Evolutionary conservation across 1,140 invertebrate species (phyloP).

Genomic region (Penaeus vannamei): DNA sequence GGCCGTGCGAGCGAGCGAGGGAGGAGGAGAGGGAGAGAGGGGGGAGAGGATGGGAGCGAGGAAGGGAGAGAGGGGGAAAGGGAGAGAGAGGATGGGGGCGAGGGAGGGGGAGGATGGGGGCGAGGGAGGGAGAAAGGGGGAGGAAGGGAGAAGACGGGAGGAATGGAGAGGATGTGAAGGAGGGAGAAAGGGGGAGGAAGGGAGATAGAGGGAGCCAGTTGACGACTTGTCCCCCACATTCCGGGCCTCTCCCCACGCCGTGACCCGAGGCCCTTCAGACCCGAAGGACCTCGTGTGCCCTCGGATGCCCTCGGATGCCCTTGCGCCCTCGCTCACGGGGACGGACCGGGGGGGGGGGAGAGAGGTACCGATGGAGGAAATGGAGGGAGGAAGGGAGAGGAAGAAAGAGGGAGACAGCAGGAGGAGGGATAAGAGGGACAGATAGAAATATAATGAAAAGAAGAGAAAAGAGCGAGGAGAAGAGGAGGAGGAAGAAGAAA

Average conservation of each 20-base stretch:
- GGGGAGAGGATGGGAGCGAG: background rate
- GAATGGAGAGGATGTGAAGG: slow-evolving; percentile 25
- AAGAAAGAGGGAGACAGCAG: background rate
- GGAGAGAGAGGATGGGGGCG: background rate
- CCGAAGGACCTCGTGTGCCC: no score
- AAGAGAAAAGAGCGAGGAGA: no score
- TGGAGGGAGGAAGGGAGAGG: background rate
- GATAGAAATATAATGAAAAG: background rate
- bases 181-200: slow-evolving; percentile 3
- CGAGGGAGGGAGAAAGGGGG: background rate
- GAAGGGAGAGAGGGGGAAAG: background rate
- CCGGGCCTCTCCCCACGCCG: no score
- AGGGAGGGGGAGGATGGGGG: background rate
- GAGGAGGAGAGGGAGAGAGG: background rate
- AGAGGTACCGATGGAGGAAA: background rate
- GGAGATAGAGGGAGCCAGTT: background rate
- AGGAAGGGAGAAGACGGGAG: background rate
- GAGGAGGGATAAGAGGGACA: background rate
- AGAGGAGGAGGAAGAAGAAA: no score
- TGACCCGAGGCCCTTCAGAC: no score
- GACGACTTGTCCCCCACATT: background rate
- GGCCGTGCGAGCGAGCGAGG: background rate
- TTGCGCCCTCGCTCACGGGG: background rate
- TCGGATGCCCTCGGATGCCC: background rate
- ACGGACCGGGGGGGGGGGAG: background rate